phyloP scores from a whole-genome alignment of 2,888 invertebrate species.

The Drosophila barbarae region DNA sequence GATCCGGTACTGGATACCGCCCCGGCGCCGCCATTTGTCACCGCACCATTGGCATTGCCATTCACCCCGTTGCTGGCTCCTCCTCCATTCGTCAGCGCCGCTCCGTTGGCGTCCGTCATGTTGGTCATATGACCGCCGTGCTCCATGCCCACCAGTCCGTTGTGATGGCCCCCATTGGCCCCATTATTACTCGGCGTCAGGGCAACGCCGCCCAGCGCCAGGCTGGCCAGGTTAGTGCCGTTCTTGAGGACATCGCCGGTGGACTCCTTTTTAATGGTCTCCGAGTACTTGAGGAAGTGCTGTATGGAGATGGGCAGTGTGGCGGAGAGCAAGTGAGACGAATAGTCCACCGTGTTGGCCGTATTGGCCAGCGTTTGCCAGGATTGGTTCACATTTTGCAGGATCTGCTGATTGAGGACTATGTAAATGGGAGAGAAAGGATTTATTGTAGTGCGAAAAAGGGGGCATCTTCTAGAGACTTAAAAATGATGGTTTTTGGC shows the following conservation, averaged over 20 bases:
- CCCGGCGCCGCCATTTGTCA: conserved; percentile 67
- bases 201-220: conserved; percentile 78
- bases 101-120: conserved; percentile 73
- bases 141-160: conserved; percentile 77
- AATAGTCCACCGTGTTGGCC: conserved; percentile 80
- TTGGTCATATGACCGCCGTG: conserved; percentile 74
- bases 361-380: conserved; percentile 80
- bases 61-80: conserved; percentile 61
- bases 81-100: conserved; percentile 56
- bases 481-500: background rate
- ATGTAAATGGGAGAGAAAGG: conserved; percentile 1
- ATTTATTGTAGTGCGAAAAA: conserved; percentile 2
- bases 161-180: conserved; percentile 71
- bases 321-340: conserved; percentile 80
- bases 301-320: conserved; percentile 80
- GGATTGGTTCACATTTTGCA: conserved; percentile 80
- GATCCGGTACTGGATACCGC: conserved; percentile 79
- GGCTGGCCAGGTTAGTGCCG: conserved; percentile 78
- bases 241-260: conserved; percentile 79
- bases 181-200: conserved; percentile 73
- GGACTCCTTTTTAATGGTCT: conserved; percentile 80
- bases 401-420: conserved; percentile 80
- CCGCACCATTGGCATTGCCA: conserved; percentile 61
- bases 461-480: background rate
- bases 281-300: conserved; percentile 80